Percentiles rank a stretch among this genome's conserved stretches.
Evolutionary conservation across 2,797 vertebrate genomes (phyloP).

Genomic region (Acanthurus tractus): DNA sequence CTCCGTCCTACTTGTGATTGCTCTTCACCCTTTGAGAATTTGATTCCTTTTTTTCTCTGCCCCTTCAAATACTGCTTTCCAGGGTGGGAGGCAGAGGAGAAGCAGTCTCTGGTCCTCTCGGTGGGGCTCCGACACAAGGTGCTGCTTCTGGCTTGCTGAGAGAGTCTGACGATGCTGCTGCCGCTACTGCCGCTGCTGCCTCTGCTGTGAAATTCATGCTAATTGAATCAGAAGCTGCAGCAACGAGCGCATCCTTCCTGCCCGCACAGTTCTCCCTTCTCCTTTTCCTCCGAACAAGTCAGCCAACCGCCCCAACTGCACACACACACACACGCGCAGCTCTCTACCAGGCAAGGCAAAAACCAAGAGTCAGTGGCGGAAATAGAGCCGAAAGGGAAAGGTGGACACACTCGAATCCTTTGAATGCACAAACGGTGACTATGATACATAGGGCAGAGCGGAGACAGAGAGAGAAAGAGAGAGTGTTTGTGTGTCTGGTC

Average conservation of each 20-base stretch:
- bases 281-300: constrained; percentile 68
- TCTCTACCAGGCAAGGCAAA: constrained; percentile 38
- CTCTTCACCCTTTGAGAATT: constrained; percentile 49
- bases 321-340: constrained; percentile 18
- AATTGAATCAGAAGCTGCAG: constrained; percentile 85
- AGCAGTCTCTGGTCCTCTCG: constrained; percentile 59
- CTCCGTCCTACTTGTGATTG: constrained; percentile 60
- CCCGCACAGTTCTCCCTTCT: constrained; percentile 72
- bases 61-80: constrained; percentile 58
- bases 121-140: constrained; percentile 68
- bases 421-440: constrained; percentile 75
- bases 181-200: constrained; percentile 71
- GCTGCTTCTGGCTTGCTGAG: constrained; percentile 66
- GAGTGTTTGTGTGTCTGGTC: constrained; percentile 68
- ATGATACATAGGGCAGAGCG: constrained; percentile 71
- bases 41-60: constrained; percentile 37
- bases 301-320: constrained; percentile 26
- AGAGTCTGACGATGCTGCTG: constrained; percentile 69
- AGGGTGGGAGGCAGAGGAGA: constrained; percentile 50
- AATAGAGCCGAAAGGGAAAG: constrained; percentile 57
- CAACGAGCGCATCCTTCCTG: constrained; percentile 81
- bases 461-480: constrained; percentile 53
- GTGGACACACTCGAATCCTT: constrained; percentile 68
- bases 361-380: constrained; percentile 45
- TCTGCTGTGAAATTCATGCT: constrained; percentile 86